These are phyloP conservation scores for Adela reaumurella DNA, from an alignment of 2,888 invertebrate genomes.

Conservation along the genomic window DNA sequence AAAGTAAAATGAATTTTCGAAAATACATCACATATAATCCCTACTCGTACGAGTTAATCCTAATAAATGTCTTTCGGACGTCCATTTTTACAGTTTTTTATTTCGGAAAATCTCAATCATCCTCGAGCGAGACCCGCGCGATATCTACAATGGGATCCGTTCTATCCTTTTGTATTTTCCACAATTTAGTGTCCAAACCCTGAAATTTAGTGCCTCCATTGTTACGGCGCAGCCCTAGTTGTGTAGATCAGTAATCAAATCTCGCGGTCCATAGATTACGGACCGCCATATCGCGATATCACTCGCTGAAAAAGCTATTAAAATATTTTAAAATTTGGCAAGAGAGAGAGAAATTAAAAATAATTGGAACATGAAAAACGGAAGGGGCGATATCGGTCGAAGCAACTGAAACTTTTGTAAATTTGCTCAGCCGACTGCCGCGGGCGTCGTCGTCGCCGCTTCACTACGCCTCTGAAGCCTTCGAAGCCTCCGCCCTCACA, in stretches of 20 bases:
- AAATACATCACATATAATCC: not conserved
- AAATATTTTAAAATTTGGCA: too few relatives aligned
- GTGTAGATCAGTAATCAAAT: not conserved
- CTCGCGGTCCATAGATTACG: too few relatives aligned
- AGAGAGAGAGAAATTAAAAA: too few relatives aligned
- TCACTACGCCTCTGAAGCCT: too few relatives aligned
- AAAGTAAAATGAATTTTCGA: not conserved
- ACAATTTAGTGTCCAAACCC: not conserved
- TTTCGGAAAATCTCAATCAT: not conserved
- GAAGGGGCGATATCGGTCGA: too few relatives aligned
- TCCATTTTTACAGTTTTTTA: not conserved
- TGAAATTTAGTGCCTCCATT: not conserved
- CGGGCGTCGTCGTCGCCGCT: too few relatives aligned
- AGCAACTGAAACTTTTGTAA: too few relatives aligned
- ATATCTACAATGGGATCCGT: not conserved
- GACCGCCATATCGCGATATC: too few relatives aligned
- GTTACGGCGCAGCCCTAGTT: not conserved
- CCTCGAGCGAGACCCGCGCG: not conserved
- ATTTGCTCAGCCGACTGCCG: too few relatives aligned
- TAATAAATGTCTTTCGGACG: not conserved
- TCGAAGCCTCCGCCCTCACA: too few relatives aligned
- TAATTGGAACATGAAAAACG: too few relatives aligned
- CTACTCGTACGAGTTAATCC: not conserved
- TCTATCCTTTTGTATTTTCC: not conserved
- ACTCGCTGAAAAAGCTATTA: too few relatives aligned